Conservation (phyloP, 2,113 vertebrate species). For the Leucoraja erinaceus region DNA sequence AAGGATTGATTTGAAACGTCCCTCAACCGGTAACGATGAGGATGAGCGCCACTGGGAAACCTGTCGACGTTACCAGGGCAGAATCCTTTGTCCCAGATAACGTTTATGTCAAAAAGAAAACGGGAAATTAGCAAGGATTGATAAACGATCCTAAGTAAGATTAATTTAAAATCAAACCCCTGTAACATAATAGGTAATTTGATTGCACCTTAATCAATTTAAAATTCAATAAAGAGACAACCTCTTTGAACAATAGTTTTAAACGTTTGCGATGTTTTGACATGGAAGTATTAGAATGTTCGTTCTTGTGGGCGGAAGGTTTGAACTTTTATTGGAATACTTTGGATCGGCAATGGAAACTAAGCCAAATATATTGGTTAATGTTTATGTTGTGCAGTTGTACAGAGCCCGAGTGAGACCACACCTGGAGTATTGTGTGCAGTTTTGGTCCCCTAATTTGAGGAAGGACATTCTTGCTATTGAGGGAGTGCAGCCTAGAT, state of each 20-base stretch:
- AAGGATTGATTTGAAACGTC: slow-evolving; percentile 1
- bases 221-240: slow-evolving; percentile 1
- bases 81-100: background rate
- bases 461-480: too few relatives aligned
- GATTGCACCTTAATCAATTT: background rate
- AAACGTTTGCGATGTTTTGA: background rate
- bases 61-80: background rate
- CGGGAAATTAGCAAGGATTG: background rate
- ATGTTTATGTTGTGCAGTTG: too few relatives aligned
- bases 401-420: too few relatives aligned
- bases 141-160: background rate
- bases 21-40: background rate
- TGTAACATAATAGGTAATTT: background rate
- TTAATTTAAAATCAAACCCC: background rate
- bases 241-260: background rate
- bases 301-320: background rate
- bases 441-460: too few relatives aligned
- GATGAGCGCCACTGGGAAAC: background rate
- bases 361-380: background rate
- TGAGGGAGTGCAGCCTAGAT: too few relatives aligned
- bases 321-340: background rate
- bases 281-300: background rate
- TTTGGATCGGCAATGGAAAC: background rate
- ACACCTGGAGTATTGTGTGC: too few relatives aligned
- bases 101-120: background rate